These are phyloP conservation scores for Chloroceryle amazona DNA, from an alignment of 2,797 vertebrate genomes.

Conservation along the genomic window DNA sequence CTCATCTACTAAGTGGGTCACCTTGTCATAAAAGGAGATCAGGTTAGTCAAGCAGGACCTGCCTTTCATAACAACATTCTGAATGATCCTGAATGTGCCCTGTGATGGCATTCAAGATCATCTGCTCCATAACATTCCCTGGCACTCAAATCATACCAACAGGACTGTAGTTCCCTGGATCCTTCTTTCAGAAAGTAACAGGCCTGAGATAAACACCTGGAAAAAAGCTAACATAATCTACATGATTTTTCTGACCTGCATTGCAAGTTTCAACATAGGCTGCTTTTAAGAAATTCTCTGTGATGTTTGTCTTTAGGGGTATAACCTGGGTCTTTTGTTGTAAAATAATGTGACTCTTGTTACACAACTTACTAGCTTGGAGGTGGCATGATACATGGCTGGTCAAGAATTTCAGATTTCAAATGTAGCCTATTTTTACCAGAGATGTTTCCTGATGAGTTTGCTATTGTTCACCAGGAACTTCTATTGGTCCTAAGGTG, in stretches of 20 bases:
- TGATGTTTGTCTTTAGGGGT: background rate
- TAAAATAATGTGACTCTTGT: background rate
- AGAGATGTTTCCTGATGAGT: accelerated
- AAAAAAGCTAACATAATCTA: background rate
- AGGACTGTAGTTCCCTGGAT: too few relatives aligned
- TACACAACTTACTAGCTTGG: background rate
- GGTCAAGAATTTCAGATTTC: background rate
- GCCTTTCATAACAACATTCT: too few relatives aligned
- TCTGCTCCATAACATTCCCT: too few relatives aligned
- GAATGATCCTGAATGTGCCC: too few relatives aligned
- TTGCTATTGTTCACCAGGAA: background rate
- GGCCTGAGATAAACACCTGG: background rate
- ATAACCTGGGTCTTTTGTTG: background rate
- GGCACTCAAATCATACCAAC: too few relatives aligned
- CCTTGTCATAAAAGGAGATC: too few relatives aligned
- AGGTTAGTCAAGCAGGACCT: too few relatives aligned
- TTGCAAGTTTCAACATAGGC: background rate
- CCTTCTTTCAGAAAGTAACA: background rate
- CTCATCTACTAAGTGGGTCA: too few relatives aligned
- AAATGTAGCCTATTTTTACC: background rate
- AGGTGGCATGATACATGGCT: background rate
- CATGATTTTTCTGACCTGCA: background rate
- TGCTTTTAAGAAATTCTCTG: background rate
- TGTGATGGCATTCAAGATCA: too few relatives aligned
- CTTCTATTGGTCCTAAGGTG: background rate